Evolutionary conservation across 2,888 invertebrate species (phyloP).

Genomic region (Torymus tubicola): DNA sequence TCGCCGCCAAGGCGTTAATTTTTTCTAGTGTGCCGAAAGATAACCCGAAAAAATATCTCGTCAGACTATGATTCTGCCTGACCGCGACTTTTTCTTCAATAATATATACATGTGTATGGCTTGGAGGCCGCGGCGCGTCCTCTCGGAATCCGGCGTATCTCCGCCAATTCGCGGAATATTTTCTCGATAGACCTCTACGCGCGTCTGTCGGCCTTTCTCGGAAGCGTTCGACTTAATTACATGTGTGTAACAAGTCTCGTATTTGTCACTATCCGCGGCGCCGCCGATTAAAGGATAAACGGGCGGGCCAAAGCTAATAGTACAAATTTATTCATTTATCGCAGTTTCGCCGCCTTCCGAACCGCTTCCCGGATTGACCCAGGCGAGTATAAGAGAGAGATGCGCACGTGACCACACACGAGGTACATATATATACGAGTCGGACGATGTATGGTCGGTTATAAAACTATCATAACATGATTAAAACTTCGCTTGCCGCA

Average conservation of each 20-base stretch:
- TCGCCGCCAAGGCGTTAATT: conserved; percentile 31
- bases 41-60: conserved; percentile 35
- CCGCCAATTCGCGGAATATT: conserved; percentile 55
- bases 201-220: conserved; percentile 62
- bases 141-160: conserved; percentile 48
- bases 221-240: conserved; percentile 69
- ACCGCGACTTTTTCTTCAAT: conserved; percentile 14
- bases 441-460: conserved; percentile 13
- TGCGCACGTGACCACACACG: conserved; percentile 16
- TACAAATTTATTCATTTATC: conserved; percentile 67
- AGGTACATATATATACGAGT: background rate
- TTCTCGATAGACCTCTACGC: conserved; percentile 52
- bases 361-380: too few species aligned
- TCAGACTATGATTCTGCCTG: conserved; percentile 3
- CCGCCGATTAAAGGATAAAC: conserved; percentile 62
- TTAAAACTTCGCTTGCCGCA: conserved; percentile 30
- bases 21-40: conserved; percentile 20
- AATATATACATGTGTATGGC: background rate
- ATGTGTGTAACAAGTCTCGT: conserved; percentile 65
- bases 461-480: conserved; percentile 47
- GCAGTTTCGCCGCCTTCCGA: conserved; percentile 16
- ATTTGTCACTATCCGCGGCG: conserved; percentile 67
- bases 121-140: conserved; percentile 5
- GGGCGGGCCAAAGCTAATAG: conserved; percentile 59
- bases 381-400: too few species aligned